Base-by-base conservation (phyloP, 2,888 invertebrate genomes). In the Drosophila paucipuncta region DNA sequence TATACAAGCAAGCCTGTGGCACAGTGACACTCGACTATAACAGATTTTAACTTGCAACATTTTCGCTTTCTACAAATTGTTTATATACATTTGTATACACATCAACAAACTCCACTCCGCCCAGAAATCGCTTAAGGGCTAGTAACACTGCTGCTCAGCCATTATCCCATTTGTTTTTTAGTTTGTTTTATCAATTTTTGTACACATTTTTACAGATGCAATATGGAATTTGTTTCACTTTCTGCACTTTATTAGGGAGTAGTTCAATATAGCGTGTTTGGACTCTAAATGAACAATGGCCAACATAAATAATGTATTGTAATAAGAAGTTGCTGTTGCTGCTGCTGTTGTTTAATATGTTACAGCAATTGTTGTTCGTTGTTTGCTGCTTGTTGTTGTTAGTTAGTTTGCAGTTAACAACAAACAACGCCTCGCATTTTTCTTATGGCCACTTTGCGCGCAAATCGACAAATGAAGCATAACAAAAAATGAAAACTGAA, bases 401-500 rank as follows among this genome's bases (percentile, higher is more conserved):
- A 18, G 53, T 22, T 22, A 22, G 22, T 22, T 22, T 72, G 77
- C 61, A 70, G 35, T 35, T 61, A 66, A 66, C 22, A 47, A 47
- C 47, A 47, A 47, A 47, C 47, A 25, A 47, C 28, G 63, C 54
- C 60, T 52, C 22, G 59, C 58, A 37, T 61, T 69, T 50, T 75
- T 41, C 25, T 50, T 57, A 70, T 71, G 68, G 28, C 68, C 31
- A 65, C 60, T 75, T 74, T 57, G 73, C 73, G 72, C 73, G 83
- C 73, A 73, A 78, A 77, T 77, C 71, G 67, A 71, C 87, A 80
- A 89, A 89, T 80, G 85, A 86, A 86, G 82, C 87, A 87, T 80
- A 77, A 39, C 47, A 47, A 47, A 47, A 47, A 47, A 25, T 22
- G 22, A 13, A 47, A 22, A 43, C 22, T n/a, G n/a, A 41, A 41